These are phyloP conservation scores for Antedon mediterranea DNA, from an alignment of 53 echinoderm and acorn worm species.

Conservation along the genomic window DNA sequence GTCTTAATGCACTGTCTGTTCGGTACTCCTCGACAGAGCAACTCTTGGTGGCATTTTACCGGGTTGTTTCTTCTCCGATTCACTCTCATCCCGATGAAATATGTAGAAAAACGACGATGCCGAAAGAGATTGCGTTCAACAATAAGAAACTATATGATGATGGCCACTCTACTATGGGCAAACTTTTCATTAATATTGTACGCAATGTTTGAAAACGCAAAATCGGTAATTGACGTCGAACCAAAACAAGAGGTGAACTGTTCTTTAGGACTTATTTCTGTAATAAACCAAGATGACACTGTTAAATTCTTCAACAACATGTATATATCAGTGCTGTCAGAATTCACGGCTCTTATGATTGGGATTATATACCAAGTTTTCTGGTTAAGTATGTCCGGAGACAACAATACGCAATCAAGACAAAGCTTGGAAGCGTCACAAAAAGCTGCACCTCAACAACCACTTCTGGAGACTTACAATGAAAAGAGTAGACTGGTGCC, in stretches of 20 bases:
- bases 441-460: background rate
- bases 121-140: background rate
- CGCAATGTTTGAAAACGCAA: background rate
- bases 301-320: background rate
- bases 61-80: background rate
- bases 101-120: background rate
- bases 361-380: background rate
- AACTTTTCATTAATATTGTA: background rate
- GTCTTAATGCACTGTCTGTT: background rate
- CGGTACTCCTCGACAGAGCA: background rate
- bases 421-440: background rate
- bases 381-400: background rate
- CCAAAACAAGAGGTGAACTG: background rate
- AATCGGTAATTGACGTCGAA: background rate
- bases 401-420: background rate
- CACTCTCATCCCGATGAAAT: background rate
- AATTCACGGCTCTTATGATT: background rate
- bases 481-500: background rate
- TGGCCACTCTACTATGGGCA: background rate
- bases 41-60: background rate
- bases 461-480: background rate
- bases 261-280: background rate
- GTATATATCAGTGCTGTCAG: background rate
- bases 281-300: background rate
- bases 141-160: background rate